These are phyloP conservation scores for Tetragnatha montana DNA, from an alignment of 2,888 invertebrate species.

Conservation along the genomic window DNA sequence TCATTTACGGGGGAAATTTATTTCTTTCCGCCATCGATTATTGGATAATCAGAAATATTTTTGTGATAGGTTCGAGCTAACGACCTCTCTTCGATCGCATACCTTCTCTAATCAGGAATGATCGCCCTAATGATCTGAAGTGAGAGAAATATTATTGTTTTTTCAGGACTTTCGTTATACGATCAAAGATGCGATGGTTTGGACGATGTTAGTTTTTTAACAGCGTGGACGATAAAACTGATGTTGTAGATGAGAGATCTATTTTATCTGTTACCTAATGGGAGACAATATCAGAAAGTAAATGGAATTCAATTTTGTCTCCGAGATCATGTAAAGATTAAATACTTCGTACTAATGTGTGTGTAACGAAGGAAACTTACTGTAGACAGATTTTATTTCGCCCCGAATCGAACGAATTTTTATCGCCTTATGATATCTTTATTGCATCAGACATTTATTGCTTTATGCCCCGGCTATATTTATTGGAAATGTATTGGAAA, in stretches of 20 bases:
- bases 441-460: too few species aligned
- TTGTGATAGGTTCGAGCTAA: not conserved
- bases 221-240: not conserved
- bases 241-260: not conserved
- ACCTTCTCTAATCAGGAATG: not conserved
- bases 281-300: not conserved
- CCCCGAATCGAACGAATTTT: too few species aligned
- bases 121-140: not conserved
- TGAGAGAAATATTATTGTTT: not conserved
- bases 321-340: too few species aligned
- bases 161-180: not conserved
- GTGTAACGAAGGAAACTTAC: too few species aligned
- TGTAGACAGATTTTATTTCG: too few species aligned
- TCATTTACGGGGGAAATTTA: slow-evolving; percentile 20
- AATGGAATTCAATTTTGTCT: not conserved
- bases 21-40: slow-evolving; percentile 39
- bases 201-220: not conserved
- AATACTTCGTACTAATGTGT: too few species aligned
- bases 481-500: too few species aligned
- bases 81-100: not conserved
- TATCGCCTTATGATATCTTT: too few species aligned
- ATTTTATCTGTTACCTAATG: not conserved
- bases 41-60: slow-evolving; percentile 45
- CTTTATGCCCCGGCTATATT: too few species aligned
- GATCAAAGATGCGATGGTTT: not conserved